phyloP scores from a whole-genome alignment of 1,140 invertebrate genomes.

The Tetramorium alpestre region DNA sequence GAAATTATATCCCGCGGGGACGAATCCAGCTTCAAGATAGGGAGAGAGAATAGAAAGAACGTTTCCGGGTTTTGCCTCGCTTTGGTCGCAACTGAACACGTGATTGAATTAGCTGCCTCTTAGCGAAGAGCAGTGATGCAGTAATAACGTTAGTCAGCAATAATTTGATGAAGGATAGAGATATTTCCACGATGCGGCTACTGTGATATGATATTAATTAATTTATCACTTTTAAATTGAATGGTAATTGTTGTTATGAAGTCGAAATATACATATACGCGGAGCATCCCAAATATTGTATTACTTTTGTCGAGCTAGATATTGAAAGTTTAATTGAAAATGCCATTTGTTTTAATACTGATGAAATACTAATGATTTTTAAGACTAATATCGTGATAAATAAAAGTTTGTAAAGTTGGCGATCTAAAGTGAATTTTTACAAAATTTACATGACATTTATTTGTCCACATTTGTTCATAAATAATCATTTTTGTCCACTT shows the following conservation, averaged over 20 bases:
- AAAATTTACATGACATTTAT: no score
- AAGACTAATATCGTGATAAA: neutral
- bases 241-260: neutral
- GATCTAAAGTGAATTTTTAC: no score
- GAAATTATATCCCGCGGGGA: slow-evolving; percentile 46
- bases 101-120: slow-evolving; percentile 63
- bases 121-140: slow-evolving; percentile 4
- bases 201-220: slow-evolving; percentile 27
- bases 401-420: no score
- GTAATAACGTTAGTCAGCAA: slow-evolving; percentile 48
- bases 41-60: slow-evolving; percentile 14
- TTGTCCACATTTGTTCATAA: no score
- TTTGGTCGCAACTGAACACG: slow-evolving; percentile 39
- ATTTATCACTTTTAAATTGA: slow-evolving; percentile 11
- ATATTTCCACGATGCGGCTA: slow-evolving; percentile 7
- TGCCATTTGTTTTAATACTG: neutral
- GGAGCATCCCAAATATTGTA: neutral
- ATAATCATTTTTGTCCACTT: no score
- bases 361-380: neutral
- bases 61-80: slow-evolving; percentile 31
- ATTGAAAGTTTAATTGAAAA: neutral
- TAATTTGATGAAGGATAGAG: slow-evolving; percentile 48
- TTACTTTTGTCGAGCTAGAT: neutral
- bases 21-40: neutral
- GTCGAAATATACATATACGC: neutral